Conservation (phyloP, 92 coral and sea anemone genomes). For the Metridium senile region DNA sequence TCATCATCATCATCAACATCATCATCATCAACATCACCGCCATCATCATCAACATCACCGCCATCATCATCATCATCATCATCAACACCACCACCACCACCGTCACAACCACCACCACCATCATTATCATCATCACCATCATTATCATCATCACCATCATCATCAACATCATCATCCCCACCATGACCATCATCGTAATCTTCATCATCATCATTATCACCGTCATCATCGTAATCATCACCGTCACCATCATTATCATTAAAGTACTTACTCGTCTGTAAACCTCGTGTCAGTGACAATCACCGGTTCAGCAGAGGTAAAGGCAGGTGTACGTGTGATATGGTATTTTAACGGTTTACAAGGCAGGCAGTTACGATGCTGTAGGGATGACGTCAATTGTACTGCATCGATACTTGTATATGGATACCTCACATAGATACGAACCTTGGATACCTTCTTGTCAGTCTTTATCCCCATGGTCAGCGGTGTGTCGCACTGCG, state of each 20-base stretch:
- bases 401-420: conserved; percentile 87
- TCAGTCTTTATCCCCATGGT: conserved; percentile 72
- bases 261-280: conserved; percentile 72
- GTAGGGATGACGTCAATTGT: conserved; percentile 80
- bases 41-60: background rate
- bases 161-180: background rate
- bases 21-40: background rate
- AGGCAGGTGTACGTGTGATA: conserved; percentile 80
- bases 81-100: background rate
- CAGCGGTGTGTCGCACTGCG: conserved; percentile 93
- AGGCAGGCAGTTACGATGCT: conserved; percentile 88
- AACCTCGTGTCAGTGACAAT: conserved; percentile 62
- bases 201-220: background rate
- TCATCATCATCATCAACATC: background rate
- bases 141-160: background rate
- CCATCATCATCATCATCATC: background rate
- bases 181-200: background rate
- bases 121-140: background rate
- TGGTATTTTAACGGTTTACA: conserved; percentile 78
- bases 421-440: conserved; percentile 56
- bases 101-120: background rate
- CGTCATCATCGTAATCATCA: background rate
- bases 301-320: conserved; percentile 52
- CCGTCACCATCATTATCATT: background rate
- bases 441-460: conserved; percentile 72